These are phyloP conservation scores for Rutpela maculata DNA, from an alignment of 2,888 invertebrate species.

Conservation along the genomic window DNA sequence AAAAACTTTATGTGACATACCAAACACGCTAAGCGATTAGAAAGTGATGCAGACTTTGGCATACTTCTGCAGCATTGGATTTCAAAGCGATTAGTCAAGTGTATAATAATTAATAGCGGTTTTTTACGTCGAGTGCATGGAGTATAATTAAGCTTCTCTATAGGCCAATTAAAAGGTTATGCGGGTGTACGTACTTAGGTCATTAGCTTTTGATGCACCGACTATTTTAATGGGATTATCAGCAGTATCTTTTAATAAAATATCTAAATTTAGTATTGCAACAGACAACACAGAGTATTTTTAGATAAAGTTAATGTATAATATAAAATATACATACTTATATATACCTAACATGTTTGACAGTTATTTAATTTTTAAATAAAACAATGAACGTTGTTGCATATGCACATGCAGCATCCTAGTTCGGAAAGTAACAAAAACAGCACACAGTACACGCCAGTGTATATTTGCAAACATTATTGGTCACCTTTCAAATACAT, in stretches of 20 bases:
- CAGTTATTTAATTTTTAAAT: too few relatives aligned
- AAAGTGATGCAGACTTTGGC: not conserved
- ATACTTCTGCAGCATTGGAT: not conserved
- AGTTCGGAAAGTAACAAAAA: too few relatives aligned
- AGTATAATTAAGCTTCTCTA: constrained; percentile 22
- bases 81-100: constrained; percentile 10
- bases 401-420: too few relatives aligned
- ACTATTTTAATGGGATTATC: constrained; percentile 32
- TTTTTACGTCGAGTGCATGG: constrained; percentile 9
- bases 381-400: too few relatives aligned
- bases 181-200: constrained; percentile 35
- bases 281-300: not conserved
- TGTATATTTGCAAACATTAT: too few relatives aligned
- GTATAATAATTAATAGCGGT: not conserved
- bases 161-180: constrained; percentile 33
- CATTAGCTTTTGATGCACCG: constrained; percentile 35
- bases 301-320: constrained; percentile 17
- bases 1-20: not conserved
- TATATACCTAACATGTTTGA: too few relatives aligned
- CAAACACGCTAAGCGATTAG: not conserved
- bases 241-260: constrained; percentile 29
- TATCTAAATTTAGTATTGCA: constrained; percentile 32
- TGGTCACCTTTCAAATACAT: too few relatives aligned
- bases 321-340: too few relatives aligned
- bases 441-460: too few relatives aligned